phyloP scores from a whole-genome alignment of 2,797 vertebrate genomes.

The Sternarchorhynchus goeldii region DNA sequence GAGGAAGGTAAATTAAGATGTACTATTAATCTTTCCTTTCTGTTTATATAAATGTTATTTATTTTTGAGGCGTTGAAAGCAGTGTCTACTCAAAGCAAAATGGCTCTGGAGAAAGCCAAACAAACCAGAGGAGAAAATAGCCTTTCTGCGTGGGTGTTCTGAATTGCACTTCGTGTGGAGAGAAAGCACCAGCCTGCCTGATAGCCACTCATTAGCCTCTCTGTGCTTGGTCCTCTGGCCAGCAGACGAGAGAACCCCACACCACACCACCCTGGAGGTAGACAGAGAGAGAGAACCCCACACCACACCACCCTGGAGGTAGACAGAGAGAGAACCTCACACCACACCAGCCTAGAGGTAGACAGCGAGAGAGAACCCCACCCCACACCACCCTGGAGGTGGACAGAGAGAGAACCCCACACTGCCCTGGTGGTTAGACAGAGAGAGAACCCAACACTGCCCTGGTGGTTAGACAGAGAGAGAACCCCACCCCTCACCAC shows the following conservation, averaged over 20 bases:
- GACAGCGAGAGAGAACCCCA: too few species aligned
- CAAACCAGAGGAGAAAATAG: conserved; percentile 50
- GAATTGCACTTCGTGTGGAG: conserved; percentile 50
- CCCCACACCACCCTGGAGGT: too few species aligned
- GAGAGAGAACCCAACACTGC: too few species aligned
- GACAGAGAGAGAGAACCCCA: too few species aligned
- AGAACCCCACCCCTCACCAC: too few species aligned
- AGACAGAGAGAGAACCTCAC: conserved; percentile 29
- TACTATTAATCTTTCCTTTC: conserved; percentile 6
- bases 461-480: too few species aligned
- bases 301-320: background rate
- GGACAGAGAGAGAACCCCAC: background rate
- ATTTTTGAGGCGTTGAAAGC: conserved; percentile 15
- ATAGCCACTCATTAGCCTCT: conserved; percentile 57
- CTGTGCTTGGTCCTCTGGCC: conserved; percentile 37
- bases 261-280: background rate
- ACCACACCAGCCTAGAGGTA: too few species aligned
- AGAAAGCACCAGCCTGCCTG: conserved; percentile 54
- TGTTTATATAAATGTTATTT: background rate
- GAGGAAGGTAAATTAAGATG: conserved; percentile 6
- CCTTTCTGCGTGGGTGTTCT: conserved; percentile 51
- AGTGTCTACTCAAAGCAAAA: conserved; percentile 37
- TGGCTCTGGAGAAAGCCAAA: conserved; percentile 46
- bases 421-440: too few species aligned
- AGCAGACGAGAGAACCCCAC: conserved; percentile 34